Percentiles rank a stretch among this genome's conserved stretches.
Evolutionary conservation across 1,140 invertebrate species (phyloP).

Genomic region (Bombus turneri): DNA sequence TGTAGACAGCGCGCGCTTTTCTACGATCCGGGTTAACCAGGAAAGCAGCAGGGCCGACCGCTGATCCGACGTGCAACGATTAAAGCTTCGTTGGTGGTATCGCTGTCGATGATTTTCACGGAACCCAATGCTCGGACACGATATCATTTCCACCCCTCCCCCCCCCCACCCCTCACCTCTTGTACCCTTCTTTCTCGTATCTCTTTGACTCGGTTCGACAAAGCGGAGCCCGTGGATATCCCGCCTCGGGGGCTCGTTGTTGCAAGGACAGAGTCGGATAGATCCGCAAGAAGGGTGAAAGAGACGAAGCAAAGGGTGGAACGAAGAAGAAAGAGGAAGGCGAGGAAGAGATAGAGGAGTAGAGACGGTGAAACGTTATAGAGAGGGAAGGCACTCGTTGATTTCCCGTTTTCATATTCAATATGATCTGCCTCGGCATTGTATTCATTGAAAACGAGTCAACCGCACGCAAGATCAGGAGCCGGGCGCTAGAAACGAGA

Average conservation of each 20-base stretch:
- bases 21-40: slow-evolving; percentile 38
- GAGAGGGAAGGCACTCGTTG: slow-evolving; percentile 74
- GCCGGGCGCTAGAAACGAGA: slow-evolving; percentile 72
- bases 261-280: background rate
- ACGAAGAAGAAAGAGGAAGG: background rate
- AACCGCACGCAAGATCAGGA: slow-evolving; percentile 82
- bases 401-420: slow-evolving; percentile 83
- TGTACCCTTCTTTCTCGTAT: slow-evolving; percentile 13
- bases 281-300: background rate
- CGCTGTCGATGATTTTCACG: background rate
- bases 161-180: background rate
- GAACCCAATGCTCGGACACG: slow-evolving; percentile 28
- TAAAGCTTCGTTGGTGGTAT: slow-evolving; percentile 36
- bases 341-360: background rate
- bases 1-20: background rate
- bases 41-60: background rate
- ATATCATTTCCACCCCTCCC: slow-evolving; percentile 44
- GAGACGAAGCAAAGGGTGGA: background rate
- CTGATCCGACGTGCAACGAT: slow-evolving; percentile 45
- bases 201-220: slow-evolving; percentile 66
- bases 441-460: slow-evolving; percentile 83
- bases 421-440: slow-evolving; percentile 81
- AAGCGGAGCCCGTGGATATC: slow-evolving; percentile 63
- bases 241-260: slow-evolving; percentile 32
- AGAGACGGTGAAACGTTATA: background rate